Base-by-base conservation (phyloP, 2,113 vertebrate species). In the Pholis gunnellus region DNA sequence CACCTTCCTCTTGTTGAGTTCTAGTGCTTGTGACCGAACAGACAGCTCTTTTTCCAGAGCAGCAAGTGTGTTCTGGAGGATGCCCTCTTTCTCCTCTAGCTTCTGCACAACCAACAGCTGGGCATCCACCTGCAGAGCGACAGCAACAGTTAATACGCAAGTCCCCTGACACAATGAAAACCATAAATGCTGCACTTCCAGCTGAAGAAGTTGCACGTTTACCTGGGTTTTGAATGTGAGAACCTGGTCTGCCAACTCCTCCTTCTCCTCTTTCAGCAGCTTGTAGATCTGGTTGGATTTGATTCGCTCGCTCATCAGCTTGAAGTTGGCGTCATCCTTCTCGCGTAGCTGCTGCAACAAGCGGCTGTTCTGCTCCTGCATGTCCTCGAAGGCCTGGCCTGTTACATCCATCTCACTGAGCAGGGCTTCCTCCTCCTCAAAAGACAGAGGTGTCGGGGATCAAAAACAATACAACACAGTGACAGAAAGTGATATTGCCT, bases 261-360 rank as follows among this genome's bases (percentile, higher is more conserved):
- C 97, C 88, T 98, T 98, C 92, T 98, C 97, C 75, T 98, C 97
- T 6, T 96, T 94, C 68, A 98, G 95, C 42, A 98, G 94, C 91
- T 98, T 98, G 89, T 99, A 98, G 83, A 99, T 98, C 95, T 99
- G 97, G 89, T 99, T 99, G 82, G 97, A 97, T 88, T 99, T 99
- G 89, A 99, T 99, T 14, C 97, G 86, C 94, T 99, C 97, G 0
- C 97, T 98, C 97, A 99, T 99, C 42, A 99, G 94, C 92, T 99
- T 99, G 85, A 99, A 99, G 90, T 99, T 98, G 90, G 97, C 97
- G 0, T 99, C 97, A 0, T 99, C 97, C 89, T 99, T 99, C 84
- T 99, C 97, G 1, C 97, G 88, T 17, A 99, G 82, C 92, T 99
- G 97, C 93, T 97, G 97, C 82, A 98, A 90, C 60, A 99, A 95